phyloP scores from a whole-genome alignment of 35 echinoderm and acorn worm species.

The Lytechinus pictus region DNA sequence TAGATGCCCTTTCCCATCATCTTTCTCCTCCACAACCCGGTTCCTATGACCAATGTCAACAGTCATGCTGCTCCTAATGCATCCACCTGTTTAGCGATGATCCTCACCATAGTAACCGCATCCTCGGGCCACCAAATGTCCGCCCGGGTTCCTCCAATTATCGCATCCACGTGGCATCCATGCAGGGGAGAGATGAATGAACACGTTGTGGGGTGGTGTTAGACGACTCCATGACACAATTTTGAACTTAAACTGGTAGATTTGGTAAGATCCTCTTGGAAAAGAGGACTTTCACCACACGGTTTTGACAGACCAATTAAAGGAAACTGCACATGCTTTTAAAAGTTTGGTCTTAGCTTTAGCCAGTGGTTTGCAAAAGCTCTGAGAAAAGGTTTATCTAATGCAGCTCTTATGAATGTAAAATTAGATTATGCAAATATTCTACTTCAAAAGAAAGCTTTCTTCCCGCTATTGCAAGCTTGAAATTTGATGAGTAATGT shows the following conservation, averaged over 20 bases:
- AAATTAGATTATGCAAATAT: no score
- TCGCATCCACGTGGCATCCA: neutral
- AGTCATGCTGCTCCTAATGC: conserved; percentile 9
- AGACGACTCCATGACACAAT: neutral
- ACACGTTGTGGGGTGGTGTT: neutral
- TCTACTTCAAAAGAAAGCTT: no score
- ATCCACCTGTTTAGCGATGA: conserved; percentile 17
- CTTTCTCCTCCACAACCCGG: neutral
- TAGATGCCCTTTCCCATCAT: conserved; percentile 9
- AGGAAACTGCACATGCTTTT: no score
- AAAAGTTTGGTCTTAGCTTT: no score
- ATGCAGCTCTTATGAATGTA: no score
- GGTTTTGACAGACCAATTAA: no score
- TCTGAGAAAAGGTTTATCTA: no score
- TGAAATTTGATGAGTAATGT: no score
- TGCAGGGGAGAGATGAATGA: neutral
- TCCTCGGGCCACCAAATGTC: conserved; percentile 8
- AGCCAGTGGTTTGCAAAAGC: no score
- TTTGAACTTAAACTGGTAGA: neutral
- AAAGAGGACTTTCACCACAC: neutral
- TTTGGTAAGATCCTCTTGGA: neutral
- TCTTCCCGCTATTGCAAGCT: no score
- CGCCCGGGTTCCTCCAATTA: conserved; percentile 7
- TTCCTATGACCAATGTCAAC: conserved; percentile 11
- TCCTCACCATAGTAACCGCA: conserved; percentile 5